Base-by-base conservation (phyloP, 2,888 invertebrate genomes). In the Rosalia funebris region DNA sequence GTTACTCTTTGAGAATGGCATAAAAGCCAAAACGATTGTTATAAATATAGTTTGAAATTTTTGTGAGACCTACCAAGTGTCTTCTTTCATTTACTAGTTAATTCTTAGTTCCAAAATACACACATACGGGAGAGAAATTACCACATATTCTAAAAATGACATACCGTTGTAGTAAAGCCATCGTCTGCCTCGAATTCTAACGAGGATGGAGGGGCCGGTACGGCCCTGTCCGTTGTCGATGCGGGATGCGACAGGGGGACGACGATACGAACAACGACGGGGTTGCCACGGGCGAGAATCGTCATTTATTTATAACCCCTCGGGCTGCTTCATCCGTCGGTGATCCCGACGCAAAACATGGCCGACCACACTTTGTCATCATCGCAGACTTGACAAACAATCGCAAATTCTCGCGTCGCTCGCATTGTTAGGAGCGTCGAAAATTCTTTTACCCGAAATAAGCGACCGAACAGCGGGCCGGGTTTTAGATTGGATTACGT, bases 241-340 rank as follows among this genome's bases (percentile, higher is more conserved):
- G 47, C 58, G 53, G 58, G 58, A 44, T 25, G 4, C 25, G 25
- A 47, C 47, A 15, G 55, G 58, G 62, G 60, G 70, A 55, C 60
- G 46, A 61, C 50, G 58, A 58, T 57, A 66, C 54, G 63, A 66
- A 45, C 47, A 48, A 50, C 17, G 48, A 60, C 57, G 36, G 42
- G 57, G 69, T 65, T 64, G 70, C 70, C 68, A 66, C 60, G 57
- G 70, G 73, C 71, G 74, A 71, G 68, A 72, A 74, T 70, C 68
- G 72, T 73, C 76, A 74, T 76, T 75, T 76, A 75, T 75, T 75
- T 76, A 76, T 73, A 72, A 75, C 74, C 75, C 74, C 72, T 68
- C 47, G 65, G 68, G 60, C 60, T 54, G 70, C 71, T 71, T 74
- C 68, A 72, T 74, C 72, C 25, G 25, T 25, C 25, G 25, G 25